phyloP scores from a whole-genome alignment of 2,888 invertebrate genomes.

The Frankliniella intonsa region DNA sequence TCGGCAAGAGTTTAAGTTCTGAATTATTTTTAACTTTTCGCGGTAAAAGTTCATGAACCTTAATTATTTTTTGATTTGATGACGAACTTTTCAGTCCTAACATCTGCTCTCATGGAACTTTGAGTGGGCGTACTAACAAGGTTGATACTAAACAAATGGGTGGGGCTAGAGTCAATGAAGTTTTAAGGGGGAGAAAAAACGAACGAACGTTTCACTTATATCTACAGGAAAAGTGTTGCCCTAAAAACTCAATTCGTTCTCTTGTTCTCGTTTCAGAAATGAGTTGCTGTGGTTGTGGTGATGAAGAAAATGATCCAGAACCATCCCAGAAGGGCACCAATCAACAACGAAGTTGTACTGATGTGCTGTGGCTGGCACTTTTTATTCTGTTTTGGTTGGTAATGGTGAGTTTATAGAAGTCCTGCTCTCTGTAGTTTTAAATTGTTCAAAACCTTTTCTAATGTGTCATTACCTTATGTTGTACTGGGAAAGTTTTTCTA shows the following conservation, averaged over 20 bases:
- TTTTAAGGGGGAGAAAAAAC: too few species aligned
- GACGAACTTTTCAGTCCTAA: too few species aligned
- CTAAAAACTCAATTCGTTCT: neutral
- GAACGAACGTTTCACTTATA: too few species aligned
- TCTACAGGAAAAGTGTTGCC: too few species aligned
- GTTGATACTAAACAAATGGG: neutral
- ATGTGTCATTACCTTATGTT: too few species aligned
- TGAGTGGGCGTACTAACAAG: neutral
- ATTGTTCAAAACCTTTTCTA: too few species aligned
- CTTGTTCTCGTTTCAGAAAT: neutral
- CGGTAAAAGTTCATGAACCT: too few species aligned
- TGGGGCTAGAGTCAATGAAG: neutral
- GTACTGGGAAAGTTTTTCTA: too few species aligned
- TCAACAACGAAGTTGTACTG: constrained; percentile 64
- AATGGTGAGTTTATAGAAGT: constrained; percentile 58
- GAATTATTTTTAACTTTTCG: too few species aligned
- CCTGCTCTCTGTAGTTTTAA: neutral
- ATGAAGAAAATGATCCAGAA: neutral
- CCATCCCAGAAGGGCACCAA: neutral
- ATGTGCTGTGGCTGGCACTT: constrained; percentile 73
- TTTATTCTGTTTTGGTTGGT: constrained; percentile 77
- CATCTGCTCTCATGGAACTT: too few species aligned
- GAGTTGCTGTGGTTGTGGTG: neutral
- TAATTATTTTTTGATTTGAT: too few species aligned
- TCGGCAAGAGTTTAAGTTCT: too few species aligned